A percentile compares a stretch with the other conserved stretches of the same genome.
Conservation (phyloP, 2,797 vertebrate species). For the Sebastes alutus region DNA sequence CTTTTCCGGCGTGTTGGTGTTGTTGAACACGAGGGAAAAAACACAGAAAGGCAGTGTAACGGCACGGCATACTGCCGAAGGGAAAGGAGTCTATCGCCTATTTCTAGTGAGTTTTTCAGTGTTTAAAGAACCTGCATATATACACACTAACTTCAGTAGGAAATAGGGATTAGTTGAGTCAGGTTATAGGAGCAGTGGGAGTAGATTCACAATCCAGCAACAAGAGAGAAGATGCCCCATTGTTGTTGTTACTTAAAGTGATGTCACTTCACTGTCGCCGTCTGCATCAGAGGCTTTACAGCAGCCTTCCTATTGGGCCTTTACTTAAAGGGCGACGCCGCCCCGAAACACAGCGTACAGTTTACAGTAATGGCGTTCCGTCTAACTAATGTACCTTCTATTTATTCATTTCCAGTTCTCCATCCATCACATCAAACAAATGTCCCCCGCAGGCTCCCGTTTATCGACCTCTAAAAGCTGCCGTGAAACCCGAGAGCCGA, state of each 20-base stretch:
- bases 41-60: too few relatives aligned
- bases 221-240: neutral
- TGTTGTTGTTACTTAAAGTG: neutral
- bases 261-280: too few relatives aligned
- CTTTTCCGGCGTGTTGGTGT: too few relatives aligned
- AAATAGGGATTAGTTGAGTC: neutral
- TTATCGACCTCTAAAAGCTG: constrained; percentile 74
- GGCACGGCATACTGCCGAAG: too few relatives aligned
- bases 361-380: constrained; percentile 18
- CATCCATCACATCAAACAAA: constrained; percentile 60
- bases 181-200: neutral
- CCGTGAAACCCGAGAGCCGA: constrained; percentile 66
- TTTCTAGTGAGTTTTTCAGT: too few relatives aligned
- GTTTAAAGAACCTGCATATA: fast-evolving
- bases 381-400: constrained; percentile 51
- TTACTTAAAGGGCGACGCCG: neutral
- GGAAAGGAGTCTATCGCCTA: too few relatives aligned
- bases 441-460: constrained; percentile 60
- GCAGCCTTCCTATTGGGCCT: too few relatives aligned
- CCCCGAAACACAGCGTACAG: neutral
- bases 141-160: too few relatives aligned
- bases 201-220: neutral
- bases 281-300: neutral
- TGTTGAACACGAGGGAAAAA: fast-evolving
- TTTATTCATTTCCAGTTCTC: constrained; percentile 65